Evolutionary conservation across 2,888 invertebrate genomes (phyloP).

Genomic region (Sylvicola fuscatus): DNA sequence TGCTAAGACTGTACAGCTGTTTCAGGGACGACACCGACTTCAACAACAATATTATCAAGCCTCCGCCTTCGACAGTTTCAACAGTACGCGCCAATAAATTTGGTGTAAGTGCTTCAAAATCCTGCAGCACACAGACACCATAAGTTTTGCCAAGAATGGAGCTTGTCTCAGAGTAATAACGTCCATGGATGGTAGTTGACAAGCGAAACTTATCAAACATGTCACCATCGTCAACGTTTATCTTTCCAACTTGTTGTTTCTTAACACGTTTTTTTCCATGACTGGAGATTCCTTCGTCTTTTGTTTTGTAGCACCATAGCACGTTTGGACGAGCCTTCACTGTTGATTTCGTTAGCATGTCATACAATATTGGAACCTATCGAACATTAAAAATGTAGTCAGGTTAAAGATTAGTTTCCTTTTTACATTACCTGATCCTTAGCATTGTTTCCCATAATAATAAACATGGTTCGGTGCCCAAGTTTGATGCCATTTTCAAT

Average conservation of each 20-base stretch:
- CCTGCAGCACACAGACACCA: slow-evolving; percentile 89
- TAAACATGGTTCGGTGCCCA: slow-evolving; percentile 84
- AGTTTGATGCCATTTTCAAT: slow-evolving; percentile 91
- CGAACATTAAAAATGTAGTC: slow-evolving; percentile 9
- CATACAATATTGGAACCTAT: slow-evolving; percentile 89
- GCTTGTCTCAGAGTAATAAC: slow-evolving; percentile 95
- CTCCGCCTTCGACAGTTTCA: slow-evolving; percentile 96
- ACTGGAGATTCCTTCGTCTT: slow-evolving; percentile 73
- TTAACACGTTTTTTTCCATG: slow-evolving; percentile 88
- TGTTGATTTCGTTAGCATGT: slow-evolving; percentile 88
- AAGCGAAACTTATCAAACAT: slow-evolving; percentile 91
- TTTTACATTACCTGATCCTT: slow-evolving; percentile 60
- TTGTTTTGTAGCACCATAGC: slow-evolving; percentile 96
- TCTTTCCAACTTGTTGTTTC: slow-evolving; percentile 72
- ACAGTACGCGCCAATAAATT: slow-evolving; percentile 90
- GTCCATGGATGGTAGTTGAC: slow-evolving; percentile 89
- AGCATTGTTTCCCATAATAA: slow-evolving; percentile 88
- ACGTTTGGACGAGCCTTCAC: slow-evolving; percentile 86
- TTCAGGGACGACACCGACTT: slow-evolving; percentile 70
- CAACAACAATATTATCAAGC: slow-evolving; percentile 75
- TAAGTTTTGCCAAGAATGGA: slow-evolving; percentile 95
- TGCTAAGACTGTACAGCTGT: slow-evolving; percentile 87
- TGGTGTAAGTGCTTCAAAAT: slow-evolving; percentile 94
- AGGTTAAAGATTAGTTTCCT: not conserved
- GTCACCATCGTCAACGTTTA: slow-evolving; percentile 84